phyloP scores from a whole-genome alignment of 2,113 vertebrate genomes.

The Cairina moschata region DNA sequence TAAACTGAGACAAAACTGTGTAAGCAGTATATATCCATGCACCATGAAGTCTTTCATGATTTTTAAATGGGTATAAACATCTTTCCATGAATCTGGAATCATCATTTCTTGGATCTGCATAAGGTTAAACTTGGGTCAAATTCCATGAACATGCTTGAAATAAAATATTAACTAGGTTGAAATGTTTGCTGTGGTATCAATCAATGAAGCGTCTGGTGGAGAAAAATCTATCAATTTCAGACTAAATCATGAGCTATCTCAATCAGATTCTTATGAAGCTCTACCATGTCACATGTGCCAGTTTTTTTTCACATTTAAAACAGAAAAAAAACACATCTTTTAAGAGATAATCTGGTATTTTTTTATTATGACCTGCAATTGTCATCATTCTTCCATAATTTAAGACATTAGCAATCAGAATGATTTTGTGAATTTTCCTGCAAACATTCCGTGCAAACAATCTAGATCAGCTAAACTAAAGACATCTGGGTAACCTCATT shows the following conservation, averaged over 20 bases:
- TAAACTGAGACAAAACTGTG: background rate
- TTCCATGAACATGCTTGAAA: background rate
- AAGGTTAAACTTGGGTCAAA: slow-evolving; percentile 44
- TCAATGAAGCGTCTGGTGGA: background rate
- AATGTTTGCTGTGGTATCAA: slow-evolving; percentile 21
- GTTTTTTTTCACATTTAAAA: background rate
- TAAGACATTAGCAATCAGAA: background rate
- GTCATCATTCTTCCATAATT: background rate
- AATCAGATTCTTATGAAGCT: background rate
- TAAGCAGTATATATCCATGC: background rate
- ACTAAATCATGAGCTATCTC: background rate
- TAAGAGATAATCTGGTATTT: background rate
- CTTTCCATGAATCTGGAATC: background rate
- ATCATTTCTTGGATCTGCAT: background rate
- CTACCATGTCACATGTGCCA: background rate
- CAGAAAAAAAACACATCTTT: background rate
- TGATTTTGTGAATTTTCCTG: background rate
- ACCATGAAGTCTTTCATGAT: background rate
- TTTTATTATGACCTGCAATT: background rate
- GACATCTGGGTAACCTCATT: background rate
- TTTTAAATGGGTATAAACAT: background rate
- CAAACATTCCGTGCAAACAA: background rate
- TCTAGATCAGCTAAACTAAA: background rate
- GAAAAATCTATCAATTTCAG: background rate
- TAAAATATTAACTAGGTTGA: slow-evolving; percentile 50